Base-by-base conservation (phyloP, 2,888 invertebrate species). In the Drosophila heteroneura region DNA sequence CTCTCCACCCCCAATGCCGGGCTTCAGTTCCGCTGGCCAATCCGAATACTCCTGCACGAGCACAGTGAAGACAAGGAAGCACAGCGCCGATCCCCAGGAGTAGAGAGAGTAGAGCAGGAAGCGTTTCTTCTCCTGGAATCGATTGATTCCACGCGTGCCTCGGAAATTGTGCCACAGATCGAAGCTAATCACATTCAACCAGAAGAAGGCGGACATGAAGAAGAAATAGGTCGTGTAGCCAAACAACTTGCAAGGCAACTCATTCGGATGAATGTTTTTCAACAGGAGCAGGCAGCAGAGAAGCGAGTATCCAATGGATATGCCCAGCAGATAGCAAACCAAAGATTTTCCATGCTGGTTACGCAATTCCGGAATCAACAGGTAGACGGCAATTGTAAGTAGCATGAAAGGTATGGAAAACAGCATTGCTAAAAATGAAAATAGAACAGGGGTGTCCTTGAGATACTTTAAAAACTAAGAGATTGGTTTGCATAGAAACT, bases 141-240 rank as follows among this genome's bases (percentile, higher is more conserved):
- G 89, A 70, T 91, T 87, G 53, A 91, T 75, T 35, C 93, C 92
- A 0, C 92, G 89, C 0, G 92, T 93, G 5, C 91, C 92, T 0
- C 93, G 91, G 66, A 92, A 92, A 65, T 93, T 93, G 94, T 96
- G 96, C 96, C 97, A 97, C 89, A 97, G 96, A 92, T 97, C 97
- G 92, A 97, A 96, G 92, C 97, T 97, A 95, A 97, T 97, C 30
- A 97, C 96, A 91, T 97, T 97, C 89, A 97, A 94, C 97, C 97
- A 97, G 92, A 97, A 96, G 94, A 97, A 97, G 83, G 96, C 96
- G 19, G 96, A 95, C 93, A 97, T 95, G 92, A 97, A 97, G 80
- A 95, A 95, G 93, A 96, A 97, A 93, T 97, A 96, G 56, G 96
- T 95, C 82, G 95, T 94, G 93, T 96, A 96, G 49, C 96, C 93